Conservation (phyloP, 2,888 invertebrate species). For the Zhengitettix transpicula region DNA sequence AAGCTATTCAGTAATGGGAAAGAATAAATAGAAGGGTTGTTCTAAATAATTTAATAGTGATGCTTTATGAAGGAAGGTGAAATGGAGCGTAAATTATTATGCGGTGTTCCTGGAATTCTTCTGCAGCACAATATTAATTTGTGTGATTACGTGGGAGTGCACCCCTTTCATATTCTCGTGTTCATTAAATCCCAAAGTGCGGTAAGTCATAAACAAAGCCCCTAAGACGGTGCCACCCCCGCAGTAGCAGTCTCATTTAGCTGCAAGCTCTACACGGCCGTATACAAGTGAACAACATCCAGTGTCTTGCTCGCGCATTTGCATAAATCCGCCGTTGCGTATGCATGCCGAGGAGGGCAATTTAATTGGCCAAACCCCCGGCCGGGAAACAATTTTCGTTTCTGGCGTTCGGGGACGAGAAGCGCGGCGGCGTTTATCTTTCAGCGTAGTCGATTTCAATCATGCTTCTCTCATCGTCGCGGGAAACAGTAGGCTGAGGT, state of each 20-base stretch:
- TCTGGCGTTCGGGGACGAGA: not conserved
- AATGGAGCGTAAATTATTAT: too few relatives aligned
- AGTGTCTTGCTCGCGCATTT: not conserved
- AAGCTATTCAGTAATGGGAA: too few relatives aligned
- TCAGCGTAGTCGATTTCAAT: not conserved
- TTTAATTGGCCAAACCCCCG: constrained; percentile 4
- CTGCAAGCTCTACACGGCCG: not conserved
- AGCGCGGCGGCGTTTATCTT: not conserved
- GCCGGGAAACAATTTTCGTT: constrained; percentile 1
- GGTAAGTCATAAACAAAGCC: not conserved
- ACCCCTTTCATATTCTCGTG: not conserved
- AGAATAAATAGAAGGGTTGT: too few relatives aligned
- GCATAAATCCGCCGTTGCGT: constrained; percentile 3
- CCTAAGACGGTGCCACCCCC: not conserved
- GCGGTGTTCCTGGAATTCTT: too few relatives aligned
- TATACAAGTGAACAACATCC: not conserved
- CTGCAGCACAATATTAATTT: too few relatives aligned
- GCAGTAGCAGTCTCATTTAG: not conserved
- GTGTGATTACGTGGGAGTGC: not conserved
- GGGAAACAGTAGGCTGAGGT: not conserved
- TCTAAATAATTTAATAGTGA: too few relatives aligned
- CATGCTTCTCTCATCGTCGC: not conserved
- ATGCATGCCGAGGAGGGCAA: constrained; percentile 1
- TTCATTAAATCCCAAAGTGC: not conserved
- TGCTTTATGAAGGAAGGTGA: too few relatives aligned